Evolutionary conservation across 64 coral and sea anemone genomes (phyloP), one percentile per base, ranked within the genome.

Genomic region (Dendronephthya gigantea): DNA sequence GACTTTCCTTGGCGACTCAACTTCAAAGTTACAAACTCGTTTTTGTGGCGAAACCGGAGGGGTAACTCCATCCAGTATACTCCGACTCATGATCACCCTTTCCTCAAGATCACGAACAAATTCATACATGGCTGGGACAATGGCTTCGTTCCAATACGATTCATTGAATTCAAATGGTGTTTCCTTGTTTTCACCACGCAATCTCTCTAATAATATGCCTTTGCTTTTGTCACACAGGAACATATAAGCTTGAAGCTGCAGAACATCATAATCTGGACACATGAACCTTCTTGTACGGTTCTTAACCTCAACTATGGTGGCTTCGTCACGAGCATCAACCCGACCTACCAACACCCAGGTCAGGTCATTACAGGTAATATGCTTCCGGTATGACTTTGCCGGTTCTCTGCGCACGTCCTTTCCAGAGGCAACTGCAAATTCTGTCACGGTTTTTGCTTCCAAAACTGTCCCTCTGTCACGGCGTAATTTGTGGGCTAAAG

Each of bases 221-320:
- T 88, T 83, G 22, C 51, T 59, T 85, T 89, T 98, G 16, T 92
- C 88, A 55, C 89, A 89, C 1, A 98, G 65, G 66, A 87, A 98
- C 50, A 98, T 72, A 31, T 98, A 98, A 7, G 92, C 88, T 87
- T 98, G 95, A 0, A 98, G 85, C 81, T 98, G 95, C 69, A 98
- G 89, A 12, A 88, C 90, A 85, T 98, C 95, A 49, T 98, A 98
- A 8, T 89, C 79, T 0, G 95, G 95, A 15, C 87, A 88, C 95
- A 98, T 98, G 68, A 98, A 98, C 19, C 90, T 50, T 50, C 87
- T 93, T 65, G 49, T 98, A 28, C 95, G 81, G 43, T 98, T 98
- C 79, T 98, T 98, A 35, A 98, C 95, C 76, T 98, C 95, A 49
- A 98, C 91, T 31, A 98, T 85, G 83, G 88, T 87, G 70, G 91